Evolutionary conservation across 2,888 invertebrate genomes (phyloP).

Genomic region (Rhogogaster chlorosoma): DNA sequence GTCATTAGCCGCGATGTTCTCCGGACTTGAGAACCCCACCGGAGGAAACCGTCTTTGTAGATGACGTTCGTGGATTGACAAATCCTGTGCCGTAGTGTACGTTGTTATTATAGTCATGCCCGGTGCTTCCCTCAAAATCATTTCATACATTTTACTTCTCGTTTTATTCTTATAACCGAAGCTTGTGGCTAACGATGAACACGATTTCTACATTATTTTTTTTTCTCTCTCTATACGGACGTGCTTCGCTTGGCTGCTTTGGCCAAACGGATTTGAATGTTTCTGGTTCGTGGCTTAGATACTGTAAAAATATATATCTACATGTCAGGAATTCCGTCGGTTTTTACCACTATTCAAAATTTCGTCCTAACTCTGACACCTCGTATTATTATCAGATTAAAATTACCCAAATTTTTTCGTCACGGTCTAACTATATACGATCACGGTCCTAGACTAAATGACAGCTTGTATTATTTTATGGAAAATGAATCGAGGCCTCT

Average conservation of each 20-base stretch:
- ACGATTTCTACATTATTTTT: constrained; percentile 13
- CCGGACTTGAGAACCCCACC: constrained; percentile 10
- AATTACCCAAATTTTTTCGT: not conserved
- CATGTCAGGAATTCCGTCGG: not conserved
- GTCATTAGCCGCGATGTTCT: constrained; percentile 73
- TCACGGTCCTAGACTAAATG: not conserved
- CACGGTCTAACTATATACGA: not conserved
- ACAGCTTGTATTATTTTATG: not conserved
- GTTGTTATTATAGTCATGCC: constrained; percentile 75
- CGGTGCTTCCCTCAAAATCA: constrained; percentile 67
- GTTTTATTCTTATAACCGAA: constrained; percentile 24
- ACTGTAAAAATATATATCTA: not conserved
- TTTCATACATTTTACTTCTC: constrained; percentile 30
- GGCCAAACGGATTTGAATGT: constrained; percentile 28
- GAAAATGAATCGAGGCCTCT: not conserved
- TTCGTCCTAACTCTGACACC: not conserved
- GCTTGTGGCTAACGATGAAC: constrained; percentile 39
- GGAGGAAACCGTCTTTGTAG: constrained; percentile 73
- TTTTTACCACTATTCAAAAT: not conserved
- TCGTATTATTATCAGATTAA: not conserved
- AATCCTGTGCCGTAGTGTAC: constrained; percentile 69
- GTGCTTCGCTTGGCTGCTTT: constrained; percentile 9
- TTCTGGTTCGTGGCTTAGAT: not conserved
- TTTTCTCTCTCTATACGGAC: not conserved
- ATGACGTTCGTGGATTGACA: constrained; percentile 75